Base-by-base conservation (phyloP, 2,113 vertebrate species). In the Dascyllus trimaculatus region DNA sequence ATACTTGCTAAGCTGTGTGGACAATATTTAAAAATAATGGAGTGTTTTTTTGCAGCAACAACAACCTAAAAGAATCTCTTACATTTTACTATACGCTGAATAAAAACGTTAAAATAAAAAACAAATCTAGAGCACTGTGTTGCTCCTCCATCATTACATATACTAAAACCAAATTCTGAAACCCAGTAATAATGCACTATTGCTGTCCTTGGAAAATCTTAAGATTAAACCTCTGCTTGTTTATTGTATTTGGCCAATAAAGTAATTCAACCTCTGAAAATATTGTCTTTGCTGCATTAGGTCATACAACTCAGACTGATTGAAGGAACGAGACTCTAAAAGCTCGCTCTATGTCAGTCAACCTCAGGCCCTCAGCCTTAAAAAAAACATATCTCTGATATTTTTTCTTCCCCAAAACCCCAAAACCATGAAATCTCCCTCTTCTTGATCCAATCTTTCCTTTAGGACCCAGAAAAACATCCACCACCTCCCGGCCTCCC, bases 361-460 rank as follows among this genome's bases (percentile, higher is more conserved):
- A 84, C 69, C 68, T 49, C 48, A 62, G n/a, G 49, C 43, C 45
- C 54, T 77, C 62, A 29, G 65, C 11, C 11, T 70, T 51, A 57
- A 71, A 85, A 75, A 71, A 61, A 71, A 69, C 73, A 76, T 66
- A 67, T 45, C 51, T 14, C 1, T 3, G 25, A 40, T 63, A 29
- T 78, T 38, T 71, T 75, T 68, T n/a, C n/a, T 17, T 21, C 18
- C 10, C 4, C 2, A 67, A 81, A 82, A 21, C 77, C 71, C 64
- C 26, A 64, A 68, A 88, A 87, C 90, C 89, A 85, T 87, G 80
- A 92, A 86, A 92, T 88, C 78, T 75, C 85, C 77, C 61, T 58
- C 53, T 82, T 76, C 81, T 86, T 82, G 73, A 86, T 91, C 86
- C 80, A 91, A 91, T 90, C 78, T 87, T 88, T 90, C 85, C 85